phyloP scores from a whole-genome alignment of 2,888 invertebrate species.

The Chymomyza amoena region DNA sequence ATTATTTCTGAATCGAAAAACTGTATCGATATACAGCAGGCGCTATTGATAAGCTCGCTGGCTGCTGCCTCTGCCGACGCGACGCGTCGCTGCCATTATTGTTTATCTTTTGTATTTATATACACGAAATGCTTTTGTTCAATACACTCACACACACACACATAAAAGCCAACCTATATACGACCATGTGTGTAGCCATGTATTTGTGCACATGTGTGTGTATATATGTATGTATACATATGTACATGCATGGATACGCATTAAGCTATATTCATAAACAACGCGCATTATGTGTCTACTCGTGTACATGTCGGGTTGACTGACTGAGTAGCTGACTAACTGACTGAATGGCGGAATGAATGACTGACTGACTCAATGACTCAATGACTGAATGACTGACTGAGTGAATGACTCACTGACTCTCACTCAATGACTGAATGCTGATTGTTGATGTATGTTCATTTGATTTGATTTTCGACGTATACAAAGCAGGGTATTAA shows the following conservation, averaged over 20 bases:
- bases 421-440: not conserved
- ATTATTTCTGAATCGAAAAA: not conserved
- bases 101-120: slow-evolving; percentile 4
- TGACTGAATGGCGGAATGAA: not conserved
- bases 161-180: not conserved
- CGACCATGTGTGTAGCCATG: not conserved
- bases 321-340: not conserved
- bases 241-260: not conserved
- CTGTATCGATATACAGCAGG: not conserved
- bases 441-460: not conserved
- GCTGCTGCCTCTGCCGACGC: not conserved
- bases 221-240: not conserved
- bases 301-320: not conserved
- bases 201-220: not conserved
- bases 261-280: not conserved
- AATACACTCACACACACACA: not conserved
- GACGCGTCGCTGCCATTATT: slow-evolving; percentile 1
- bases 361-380: slow-evolving; percentile 1
- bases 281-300: not conserved
- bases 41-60: not conserved
- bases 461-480: not conserved
- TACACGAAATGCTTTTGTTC: not conserved
- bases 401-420: not conserved
- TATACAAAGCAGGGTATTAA: not conserved
- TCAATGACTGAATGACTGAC: not conserved